Evolutionary conservation across 2,113 vertebrate species (phyloP).

Genomic region (Pantherophis guttatus): DNA sequence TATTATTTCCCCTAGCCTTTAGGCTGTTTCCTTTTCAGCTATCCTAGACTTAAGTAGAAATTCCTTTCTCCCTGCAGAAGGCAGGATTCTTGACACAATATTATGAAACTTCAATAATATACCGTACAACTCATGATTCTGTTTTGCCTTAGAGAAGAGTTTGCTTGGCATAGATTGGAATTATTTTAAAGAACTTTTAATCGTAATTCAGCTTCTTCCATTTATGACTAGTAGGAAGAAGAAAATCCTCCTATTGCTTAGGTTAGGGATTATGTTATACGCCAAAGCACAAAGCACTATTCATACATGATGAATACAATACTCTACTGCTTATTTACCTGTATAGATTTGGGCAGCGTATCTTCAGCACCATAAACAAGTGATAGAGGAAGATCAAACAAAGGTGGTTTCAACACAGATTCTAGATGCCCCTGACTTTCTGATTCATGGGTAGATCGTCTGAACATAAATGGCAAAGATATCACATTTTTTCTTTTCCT

Average conservation of each 20-base stretch:
- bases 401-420: conserved; percentile 59
- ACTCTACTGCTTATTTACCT: conserved; percentile 63
- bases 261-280: neutral
- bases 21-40: neutral
- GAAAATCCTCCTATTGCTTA: neutral
- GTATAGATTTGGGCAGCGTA: conserved; percentile 80
- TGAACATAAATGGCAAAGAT: conserved; percentile 73
- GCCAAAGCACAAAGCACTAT: neutral
- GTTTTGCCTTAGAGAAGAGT: neutral
- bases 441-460: conserved; percentile 62
- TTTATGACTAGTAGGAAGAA: neutral
- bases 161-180: neutral
- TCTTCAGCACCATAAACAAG: conserved; percentile 73
- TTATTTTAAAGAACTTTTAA: neutral
- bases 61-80: neutral
- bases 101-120: neutral
- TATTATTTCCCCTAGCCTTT: neutral
- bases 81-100: neutral
- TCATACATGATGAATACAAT: accelerated
- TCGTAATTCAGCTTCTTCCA: neutral
- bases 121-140: neutral
- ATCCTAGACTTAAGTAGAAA: neutral
- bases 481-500: conserved; percentile 79
- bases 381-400: conserved; percentile 85
- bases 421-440: conserved; percentile 65